A percentile compares a stretch with the other conserved stretches of the same genome.
Conservation (phyloP, 2,797 vertebrate species). For the Hoplostethus mediterraneus region DNA sequence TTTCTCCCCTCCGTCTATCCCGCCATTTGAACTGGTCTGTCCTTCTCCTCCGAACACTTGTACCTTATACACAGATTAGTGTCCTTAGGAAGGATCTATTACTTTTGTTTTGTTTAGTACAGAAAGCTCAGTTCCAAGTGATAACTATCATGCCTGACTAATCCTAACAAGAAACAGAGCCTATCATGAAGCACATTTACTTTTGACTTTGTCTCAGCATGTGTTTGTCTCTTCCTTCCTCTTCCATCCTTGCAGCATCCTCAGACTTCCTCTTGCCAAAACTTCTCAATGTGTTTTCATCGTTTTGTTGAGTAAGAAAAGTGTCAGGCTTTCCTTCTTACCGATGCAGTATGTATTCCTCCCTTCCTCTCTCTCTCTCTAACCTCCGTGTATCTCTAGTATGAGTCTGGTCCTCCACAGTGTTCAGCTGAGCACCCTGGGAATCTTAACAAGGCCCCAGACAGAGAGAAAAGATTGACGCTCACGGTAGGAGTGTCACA, state of each 20-base stretch:
- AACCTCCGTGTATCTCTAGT: neutral
- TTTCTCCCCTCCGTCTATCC: neutral
- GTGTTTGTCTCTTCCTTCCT: no score
- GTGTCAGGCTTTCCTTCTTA: neutral
- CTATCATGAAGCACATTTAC: no score
- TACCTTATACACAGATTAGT: neutral
- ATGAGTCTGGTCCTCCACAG: neutral
- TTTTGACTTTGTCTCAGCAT: no score
- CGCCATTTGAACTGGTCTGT: neutral
- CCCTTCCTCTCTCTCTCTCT: neutral
- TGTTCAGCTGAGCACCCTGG: neutral
- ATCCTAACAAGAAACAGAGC: neutral
- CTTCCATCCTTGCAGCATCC: neutral
- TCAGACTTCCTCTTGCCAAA: neutral
- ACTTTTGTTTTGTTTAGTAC: neutral
- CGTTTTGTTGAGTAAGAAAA: neutral
- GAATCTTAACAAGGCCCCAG: neutral
- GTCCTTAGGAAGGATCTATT: neutral
- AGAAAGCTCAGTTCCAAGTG: neutral
- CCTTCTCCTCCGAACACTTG: neutral
- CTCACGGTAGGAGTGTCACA: neutral
- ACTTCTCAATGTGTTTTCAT: neutral
- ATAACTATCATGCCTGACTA: neutral
- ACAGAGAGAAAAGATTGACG: neutral
- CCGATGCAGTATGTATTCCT: neutral